Evolutionary conservation across 2,888 invertebrate species (phyloP).

Genomic region (Platycheirus rosarum): DNA sequence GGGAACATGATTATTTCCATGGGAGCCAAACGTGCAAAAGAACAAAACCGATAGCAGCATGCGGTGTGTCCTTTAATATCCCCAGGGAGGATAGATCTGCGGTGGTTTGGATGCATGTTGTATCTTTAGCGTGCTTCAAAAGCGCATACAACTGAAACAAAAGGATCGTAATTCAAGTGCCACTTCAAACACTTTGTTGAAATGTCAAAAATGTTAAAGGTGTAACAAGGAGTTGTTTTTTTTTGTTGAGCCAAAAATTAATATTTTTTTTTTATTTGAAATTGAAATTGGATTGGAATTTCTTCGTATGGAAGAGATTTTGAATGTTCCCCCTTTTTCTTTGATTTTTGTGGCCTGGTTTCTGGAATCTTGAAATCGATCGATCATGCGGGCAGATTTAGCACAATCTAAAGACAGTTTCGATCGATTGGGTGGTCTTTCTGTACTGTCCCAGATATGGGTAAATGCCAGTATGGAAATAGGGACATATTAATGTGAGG

Average conservation of each 20-base stretch:
- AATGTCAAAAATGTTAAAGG: background rate
- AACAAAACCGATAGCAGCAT: constrained; percentile 48
- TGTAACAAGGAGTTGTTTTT: constrained; percentile 13
- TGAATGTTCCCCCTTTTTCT: constrained; percentile 36
- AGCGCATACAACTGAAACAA: constrained; percentile 54
- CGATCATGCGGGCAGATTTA: constrained; percentile 72
- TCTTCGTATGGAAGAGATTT: constrained; percentile 1
- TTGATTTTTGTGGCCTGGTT: constrained; percentile 35
- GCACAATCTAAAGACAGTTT: constrained; percentile 37
- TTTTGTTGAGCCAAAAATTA: constrained; percentile 11
- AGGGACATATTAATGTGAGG: constrained; percentile 18
- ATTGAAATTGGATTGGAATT: constrained; percentile 23
- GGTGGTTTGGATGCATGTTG: constrained; percentile 53
- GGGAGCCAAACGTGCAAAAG: constrained; percentile 57
- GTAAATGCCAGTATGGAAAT: constrained; percentile 5
- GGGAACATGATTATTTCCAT: constrained; percentile 40
- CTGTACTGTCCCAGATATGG: constrained; percentile 10
- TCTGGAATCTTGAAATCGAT: constrained; percentile 55
- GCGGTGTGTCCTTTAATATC: constrained; percentile 35
- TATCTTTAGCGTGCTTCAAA: constrained; percentile 34
- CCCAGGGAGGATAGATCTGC: constrained; percentile 24
- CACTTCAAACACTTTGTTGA: constrained; percentile 51
- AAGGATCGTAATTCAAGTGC: constrained; percentile 61
- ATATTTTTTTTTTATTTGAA: constrained; percentile 18
- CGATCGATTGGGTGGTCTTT: constrained; percentile 65